Percentiles rank a stretch among this genome's conserved stretches.
Conservation (phyloP, 2,113 vertebrate species). For the Cromileptes altivelis region DNA sequence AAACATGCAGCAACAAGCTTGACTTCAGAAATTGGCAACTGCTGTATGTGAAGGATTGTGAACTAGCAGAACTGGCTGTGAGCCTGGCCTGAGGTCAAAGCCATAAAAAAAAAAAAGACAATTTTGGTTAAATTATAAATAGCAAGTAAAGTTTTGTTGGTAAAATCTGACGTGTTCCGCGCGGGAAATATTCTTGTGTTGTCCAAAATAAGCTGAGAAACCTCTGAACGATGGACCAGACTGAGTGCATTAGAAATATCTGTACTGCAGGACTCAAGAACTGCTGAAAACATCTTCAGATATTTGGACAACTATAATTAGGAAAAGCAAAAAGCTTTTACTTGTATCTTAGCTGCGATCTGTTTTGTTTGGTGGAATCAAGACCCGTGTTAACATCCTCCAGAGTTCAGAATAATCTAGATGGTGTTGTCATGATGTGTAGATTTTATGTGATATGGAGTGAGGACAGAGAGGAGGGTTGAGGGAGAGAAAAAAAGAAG, state of each 20-base stretch:
- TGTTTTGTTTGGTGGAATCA: background rate
- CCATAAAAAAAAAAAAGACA: background rate
- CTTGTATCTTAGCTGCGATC: background rate
- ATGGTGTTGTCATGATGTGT: background rate
- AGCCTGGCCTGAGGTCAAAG: background rate
- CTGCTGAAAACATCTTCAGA: too few species aligned
- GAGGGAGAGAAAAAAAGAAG: conserved; percentile 18
- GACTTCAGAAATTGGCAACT: background rate
- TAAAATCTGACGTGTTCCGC: background rate
- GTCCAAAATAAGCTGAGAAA: background rate
- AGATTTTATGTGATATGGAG: background rate
- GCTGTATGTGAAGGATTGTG: background rate
- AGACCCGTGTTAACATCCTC: background rate
- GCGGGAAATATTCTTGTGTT: background rate
- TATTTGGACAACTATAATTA: background rate
- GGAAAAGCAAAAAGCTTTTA: background rate
- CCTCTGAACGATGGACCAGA: background rate
- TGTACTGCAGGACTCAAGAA: background rate
- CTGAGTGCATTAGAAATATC: background rate
- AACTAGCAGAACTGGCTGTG: background rate
- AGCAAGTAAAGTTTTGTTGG: background rate
- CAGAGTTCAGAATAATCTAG: background rate
- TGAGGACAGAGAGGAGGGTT: background rate
- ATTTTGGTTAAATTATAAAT: background rate
- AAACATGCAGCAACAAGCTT: conserved; percentile 19